Conservation (phyloP, 2,797 vertebrate genomes). For the Falco columbarius region DNA sequence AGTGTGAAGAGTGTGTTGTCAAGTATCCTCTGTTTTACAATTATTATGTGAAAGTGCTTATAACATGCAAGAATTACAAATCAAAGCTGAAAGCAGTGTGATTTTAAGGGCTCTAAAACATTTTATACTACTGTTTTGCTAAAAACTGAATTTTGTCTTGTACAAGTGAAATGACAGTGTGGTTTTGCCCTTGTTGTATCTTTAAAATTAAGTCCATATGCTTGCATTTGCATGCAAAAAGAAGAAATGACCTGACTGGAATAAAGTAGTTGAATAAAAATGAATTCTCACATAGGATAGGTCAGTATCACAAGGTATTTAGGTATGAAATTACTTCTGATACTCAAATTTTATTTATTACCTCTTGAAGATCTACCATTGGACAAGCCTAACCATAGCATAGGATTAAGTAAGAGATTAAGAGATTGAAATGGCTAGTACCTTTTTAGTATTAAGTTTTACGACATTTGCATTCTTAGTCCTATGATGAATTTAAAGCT, state of each 20-base stretch:
- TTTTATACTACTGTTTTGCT: not conserved
- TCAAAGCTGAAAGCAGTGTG: not conserved
- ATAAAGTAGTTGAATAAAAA: not conserved
- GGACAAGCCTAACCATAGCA: not conserved
- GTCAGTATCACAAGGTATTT: not conserved
- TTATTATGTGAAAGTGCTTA: not conserved
- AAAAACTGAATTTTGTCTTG: not conserved
- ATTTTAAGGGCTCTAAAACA: not conserved
- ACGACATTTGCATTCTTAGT: not conserved
- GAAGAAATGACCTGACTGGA: not conserved
- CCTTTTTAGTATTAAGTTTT: not conserved
- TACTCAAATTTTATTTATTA: not conserved
- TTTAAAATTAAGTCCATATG: not conserved
- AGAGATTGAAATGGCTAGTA: not conserved
- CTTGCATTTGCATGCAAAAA: not conserved
- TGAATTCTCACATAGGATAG: not conserved
- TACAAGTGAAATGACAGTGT: not conserved
- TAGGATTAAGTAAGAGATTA: not conserved
- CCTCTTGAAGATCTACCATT: not conserved
- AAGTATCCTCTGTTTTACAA: not conserved
- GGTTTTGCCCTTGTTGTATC: not conserved
- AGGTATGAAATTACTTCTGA: not conserved
- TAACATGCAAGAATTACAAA: not conserved
- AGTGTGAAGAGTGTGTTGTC: not conserved
- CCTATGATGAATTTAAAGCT: not conserved